Conservation (phyloP, 2,888 invertebrate species). For the Liopterus haemorrhoidalis region DNA sequence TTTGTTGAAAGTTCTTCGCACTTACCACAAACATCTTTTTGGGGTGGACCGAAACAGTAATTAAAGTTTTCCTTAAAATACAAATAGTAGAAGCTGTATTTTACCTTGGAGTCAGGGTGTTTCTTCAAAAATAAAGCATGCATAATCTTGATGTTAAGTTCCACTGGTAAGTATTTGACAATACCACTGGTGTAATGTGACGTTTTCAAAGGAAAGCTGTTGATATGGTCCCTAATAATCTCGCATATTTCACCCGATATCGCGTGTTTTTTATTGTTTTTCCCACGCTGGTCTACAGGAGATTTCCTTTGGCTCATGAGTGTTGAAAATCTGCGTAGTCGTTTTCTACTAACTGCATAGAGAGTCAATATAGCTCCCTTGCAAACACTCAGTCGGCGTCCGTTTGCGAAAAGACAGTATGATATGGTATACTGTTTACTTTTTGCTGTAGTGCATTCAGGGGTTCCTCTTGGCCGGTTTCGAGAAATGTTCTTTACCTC, state of each 20-base stretch:
- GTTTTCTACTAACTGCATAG: conserved; percentile 2
- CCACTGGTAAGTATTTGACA: conserved; percentile 15
- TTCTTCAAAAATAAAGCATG: conserved; percentile 19
- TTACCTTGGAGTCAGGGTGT: conserved; percentile 22
- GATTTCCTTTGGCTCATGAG: not conserved
- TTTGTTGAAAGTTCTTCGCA: conserved; percentile 25
- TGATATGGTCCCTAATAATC: conserved; percentile 10
- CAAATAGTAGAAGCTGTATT: conserved; percentile 25
- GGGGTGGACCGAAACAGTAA: conserved; percentile 24
- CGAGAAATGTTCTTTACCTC: not conserved
- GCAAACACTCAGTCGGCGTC: conserved; percentile 4
- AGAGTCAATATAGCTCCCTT: conserved; percentile 10
- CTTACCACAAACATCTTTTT: conserved; percentile 24
- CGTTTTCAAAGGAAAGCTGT: conserved; percentile 16
- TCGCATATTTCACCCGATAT: not conserved
- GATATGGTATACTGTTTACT: not conserved
- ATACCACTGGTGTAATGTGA: conserved; percentile 19
- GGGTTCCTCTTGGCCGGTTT: conserved; percentile 6
- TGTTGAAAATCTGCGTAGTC: conserved; percentile 4
- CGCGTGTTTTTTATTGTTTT: not conserved
- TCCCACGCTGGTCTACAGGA: conserved; percentile 15
- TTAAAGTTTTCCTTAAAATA: conserved; percentile 27
- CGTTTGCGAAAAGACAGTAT: conserved; percentile 4
- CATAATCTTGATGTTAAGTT: conserved; percentile 22
- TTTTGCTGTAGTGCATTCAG: too few relatives aligned